phyloP scores from a whole-genome alignment of 2,113 vertebrate genomes.

The Centropus unirufus region DNA sequence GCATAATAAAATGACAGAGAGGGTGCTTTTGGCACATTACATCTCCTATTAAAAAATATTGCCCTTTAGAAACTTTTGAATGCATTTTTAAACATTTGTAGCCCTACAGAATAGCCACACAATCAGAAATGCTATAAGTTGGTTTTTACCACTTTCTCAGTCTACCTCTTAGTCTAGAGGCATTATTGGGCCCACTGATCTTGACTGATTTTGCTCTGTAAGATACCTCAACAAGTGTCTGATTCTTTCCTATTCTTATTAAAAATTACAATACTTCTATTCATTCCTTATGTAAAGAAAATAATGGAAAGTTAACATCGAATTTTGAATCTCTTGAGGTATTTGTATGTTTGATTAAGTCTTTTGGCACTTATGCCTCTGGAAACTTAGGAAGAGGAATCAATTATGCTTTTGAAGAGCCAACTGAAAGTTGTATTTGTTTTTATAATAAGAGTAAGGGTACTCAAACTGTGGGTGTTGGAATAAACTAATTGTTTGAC shows the following conservation, averaged over 20 bases:
- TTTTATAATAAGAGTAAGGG: background rate
- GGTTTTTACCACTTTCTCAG: background rate
- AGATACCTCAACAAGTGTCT: background rate
- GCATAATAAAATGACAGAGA: background rate
- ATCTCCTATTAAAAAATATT: background rate
- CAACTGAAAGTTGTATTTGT: background rate
- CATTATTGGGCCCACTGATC: background rate
- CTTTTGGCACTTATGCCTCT: background rate
- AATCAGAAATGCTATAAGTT: background rate
- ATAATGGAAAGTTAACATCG: background rate
- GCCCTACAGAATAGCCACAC: background rate
- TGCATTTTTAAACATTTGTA: background rate
- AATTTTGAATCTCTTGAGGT: background rate
- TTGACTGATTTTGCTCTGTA: background rate
- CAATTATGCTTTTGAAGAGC: background rate
- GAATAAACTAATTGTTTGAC: background rate
- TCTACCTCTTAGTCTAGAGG: background rate
- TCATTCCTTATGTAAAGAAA: background rate
- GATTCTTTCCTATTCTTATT: background rate
- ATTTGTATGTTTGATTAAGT: background rate
- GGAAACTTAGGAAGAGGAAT: background rate
- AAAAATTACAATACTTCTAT: background rate
- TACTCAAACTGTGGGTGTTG: background rate
- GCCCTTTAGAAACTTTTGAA: background rate
- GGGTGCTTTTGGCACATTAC: background rate